Percentiles rank a stretch among this genome's conserved stretches.
These are phyloP conservation scores for Callopanchax toddi DNA, from an alignment of 2,113 vertebrate species.

Conservation along the genomic window DNA sequence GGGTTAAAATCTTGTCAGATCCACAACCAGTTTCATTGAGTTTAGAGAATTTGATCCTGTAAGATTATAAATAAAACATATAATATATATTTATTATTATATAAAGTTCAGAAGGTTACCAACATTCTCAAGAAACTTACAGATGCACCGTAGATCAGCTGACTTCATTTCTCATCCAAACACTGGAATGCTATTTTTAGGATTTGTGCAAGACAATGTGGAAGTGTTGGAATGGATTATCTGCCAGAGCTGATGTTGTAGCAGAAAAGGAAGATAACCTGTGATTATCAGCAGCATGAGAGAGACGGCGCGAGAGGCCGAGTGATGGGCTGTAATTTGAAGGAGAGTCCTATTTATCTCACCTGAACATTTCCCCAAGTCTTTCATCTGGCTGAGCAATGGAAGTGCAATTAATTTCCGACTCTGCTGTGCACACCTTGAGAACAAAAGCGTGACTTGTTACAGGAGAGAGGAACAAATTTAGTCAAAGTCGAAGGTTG, in stretches of 20 bases:
- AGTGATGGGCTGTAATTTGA: conserved; percentile 41
- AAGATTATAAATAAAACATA: no score
- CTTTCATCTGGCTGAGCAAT: conserved; percentile 65
- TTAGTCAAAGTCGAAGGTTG: conserved; percentile 39
- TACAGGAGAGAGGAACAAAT: conserved; percentile 37
- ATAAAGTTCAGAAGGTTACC: no score
- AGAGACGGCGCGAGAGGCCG: conserved; percentile 35
- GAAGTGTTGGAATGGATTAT: conserved; percentile 26
- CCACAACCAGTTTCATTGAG: no score
- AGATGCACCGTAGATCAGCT: no score
- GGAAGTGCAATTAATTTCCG: conserved; percentile 71
- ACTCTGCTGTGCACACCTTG: conserved; percentile 40
- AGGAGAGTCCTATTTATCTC: conserved; percentile 59
- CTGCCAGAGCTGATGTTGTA: conserved; percentile 26
- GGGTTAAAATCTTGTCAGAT: no score
- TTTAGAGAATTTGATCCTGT: no score
- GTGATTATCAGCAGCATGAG: conserved; percentile 54
- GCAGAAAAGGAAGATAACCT: conserved; percentile 19
- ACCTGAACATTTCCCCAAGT: conserved; percentile 59
- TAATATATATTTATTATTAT: no score
- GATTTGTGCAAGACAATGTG: not conserved
- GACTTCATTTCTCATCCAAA: not conserved
- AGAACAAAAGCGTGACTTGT: conserved; percentile 56
- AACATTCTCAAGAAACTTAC: no score
- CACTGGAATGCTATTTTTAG: conserved; percentile 9